Evolutionary conservation across 2,888 invertebrate species (phyloP), one percentile per base, ranked within the genome.

Genomic region (Dione vanillae): DNA sequence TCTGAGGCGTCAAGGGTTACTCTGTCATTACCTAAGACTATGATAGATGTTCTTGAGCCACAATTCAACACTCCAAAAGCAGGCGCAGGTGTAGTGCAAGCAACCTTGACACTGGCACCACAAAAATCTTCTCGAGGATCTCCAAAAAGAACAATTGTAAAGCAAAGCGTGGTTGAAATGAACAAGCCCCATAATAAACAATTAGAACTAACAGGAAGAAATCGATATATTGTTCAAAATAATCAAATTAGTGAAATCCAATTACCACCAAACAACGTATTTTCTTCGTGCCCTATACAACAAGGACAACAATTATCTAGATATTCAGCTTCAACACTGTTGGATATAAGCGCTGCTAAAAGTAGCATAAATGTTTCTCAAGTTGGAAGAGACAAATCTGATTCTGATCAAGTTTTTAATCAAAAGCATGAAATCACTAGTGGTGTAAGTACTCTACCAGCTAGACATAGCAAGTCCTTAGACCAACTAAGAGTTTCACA

Each of bases 381-480:
- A 62, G 65, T 81, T 47, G 86, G 82, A 43, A 89, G 85, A 77
- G 86, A 89, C n/a, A 86, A 85, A 77, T 78, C 77, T 43, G 84
- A 90, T 75, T 78, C 80, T 27, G 87, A 84, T 70, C 89, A 90
- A 80, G 84, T 83, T 2, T 85, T 89, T 69, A 84, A 82, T 49
- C 88, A 88, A 74, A 90, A 90, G 81, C 89, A 88, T 78, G 89
- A 89, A 84, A 87, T 92, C 49, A 87, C 86, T 12, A 92, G 90
- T 73, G 94, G 93, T 43, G 91, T 93, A 11, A 94, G 92, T 54
- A 94, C 94, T 0, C 82, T 96, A 56, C 96, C 96, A 0, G 95
- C 96, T 0, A 93, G 97, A 69, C 97, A 97, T 81, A 97, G 97
- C 85, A 97, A 97, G 84, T 97, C 97, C 1, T 86, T 97, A 75